These are phyloP conservation scores for Chaetodon trifasciatus DNA, from an alignment of 2,797 vertebrate genomes.

Conservation along the genomic window DNA sequence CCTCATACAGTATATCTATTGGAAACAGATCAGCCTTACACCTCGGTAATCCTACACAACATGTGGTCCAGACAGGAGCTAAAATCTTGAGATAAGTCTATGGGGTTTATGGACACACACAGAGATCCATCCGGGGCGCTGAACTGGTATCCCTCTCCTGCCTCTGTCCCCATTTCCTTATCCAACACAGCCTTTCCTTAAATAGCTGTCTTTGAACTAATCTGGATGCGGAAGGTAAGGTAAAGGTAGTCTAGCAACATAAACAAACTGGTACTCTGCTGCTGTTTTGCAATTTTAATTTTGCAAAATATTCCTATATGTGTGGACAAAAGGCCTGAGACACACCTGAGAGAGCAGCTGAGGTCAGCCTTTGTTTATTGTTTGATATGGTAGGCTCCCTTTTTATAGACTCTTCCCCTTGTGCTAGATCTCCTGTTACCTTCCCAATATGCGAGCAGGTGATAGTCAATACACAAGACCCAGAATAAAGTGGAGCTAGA, in stretches of 20 bases:
- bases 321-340: neutral
- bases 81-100: conserved; percentile 56
- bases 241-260: neutral
- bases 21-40: conserved; percentile 49
- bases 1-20: conserved; percentile 16
- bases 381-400: neutral
- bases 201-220: conserved; percentile 68
- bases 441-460: too few species aligned
- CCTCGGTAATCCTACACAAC: conserved; percentile 58
- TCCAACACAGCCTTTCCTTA: conserved; percentile 35
- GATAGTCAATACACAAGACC: too few species aligned
- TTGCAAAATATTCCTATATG: neutral
- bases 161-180: conserved; percentile 41
- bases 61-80: conserved; percentile 56
- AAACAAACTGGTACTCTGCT: too few species aligned
- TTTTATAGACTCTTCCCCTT: neutral
- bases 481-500: too few species aligned
- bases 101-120: conserved; percentile 37
- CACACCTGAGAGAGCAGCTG: neutral
- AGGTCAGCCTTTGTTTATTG: neutral
- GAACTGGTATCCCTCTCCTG: conserved; percentile 15
- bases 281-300: neutral
- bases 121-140: conserved; percentile 28
- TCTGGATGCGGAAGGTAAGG: conserved; percentile 29
- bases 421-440: neutral